A percentile compares a stretch with the other conserved stretches of the same genome.
phyloP scores from a whole-genome alignment of 2,888 invertebrate genomes.

The Trachelus iudaicus region DNA sequence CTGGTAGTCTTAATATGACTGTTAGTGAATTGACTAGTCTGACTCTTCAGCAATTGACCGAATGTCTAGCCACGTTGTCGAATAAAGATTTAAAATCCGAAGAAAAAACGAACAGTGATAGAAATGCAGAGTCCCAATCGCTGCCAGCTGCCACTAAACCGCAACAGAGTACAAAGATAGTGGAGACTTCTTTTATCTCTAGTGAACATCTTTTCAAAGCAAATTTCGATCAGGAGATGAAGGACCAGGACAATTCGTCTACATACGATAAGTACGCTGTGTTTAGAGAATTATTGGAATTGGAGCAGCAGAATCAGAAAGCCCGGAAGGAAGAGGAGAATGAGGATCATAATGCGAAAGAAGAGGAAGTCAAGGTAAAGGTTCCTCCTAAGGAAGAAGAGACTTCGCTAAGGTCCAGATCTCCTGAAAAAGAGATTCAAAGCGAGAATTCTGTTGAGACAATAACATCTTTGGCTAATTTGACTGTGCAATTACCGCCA shows the following conservation, averaged over 20 bases:
- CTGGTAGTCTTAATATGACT: conserved; percentile 80
- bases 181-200: conserved; percentile 35
- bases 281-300: conserved; percentile 84
- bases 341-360: conserved; percentile 52
- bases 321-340: conserved; percentile 58
- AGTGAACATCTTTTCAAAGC: conserved; percentile 72
- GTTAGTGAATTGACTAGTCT: conserved; percentile 83
- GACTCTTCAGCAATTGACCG: conserved; percentile 88
- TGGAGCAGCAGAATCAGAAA: conserved; percentile 67
- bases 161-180: conserved; percentile 59
- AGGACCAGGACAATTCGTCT: conserved; percentile 66
- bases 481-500: conserved; percentile 49
- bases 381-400: conserved; percentile 50
- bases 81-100: conserved; percentile 43
- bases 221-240: conserved; percentile 72
- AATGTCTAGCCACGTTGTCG: conserved; percentile 73
- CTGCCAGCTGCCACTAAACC: conserved; percentile 46
- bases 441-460: conserved; percentile 44
- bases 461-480: conserved; percentile 43
- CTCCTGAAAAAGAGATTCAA: conserved; percentile 25
- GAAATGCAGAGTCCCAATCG: conserved; percentile 27
- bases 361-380: conserved; percentile 56
- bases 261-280: conserved; percentile 87
- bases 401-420: conserved; percentile 23
- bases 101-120: conserved; percentile 34